Evolutionary conservation across 2,888 invertebrate species (phyloP).

Genomic region (Cheilosia grossa): DNA sequence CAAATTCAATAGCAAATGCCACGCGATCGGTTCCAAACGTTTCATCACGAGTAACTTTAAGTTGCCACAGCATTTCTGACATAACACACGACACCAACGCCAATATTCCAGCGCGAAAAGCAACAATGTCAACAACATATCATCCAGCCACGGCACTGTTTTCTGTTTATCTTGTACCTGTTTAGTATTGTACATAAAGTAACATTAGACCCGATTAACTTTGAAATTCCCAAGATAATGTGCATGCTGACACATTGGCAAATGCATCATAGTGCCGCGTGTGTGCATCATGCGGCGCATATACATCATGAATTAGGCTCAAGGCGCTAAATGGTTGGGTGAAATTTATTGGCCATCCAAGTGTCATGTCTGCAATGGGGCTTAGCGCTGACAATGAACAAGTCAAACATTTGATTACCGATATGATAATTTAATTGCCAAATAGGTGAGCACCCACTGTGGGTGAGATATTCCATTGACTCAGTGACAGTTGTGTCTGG

Average conservation of each 20-base stretch:
- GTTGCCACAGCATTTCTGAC: constrained; percentile 31
- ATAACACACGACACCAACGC: constrained; percentile 5
- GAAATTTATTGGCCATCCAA: constrained; percentile 49
- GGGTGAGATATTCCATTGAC: constrained; percentile 12
- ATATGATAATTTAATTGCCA: constrained; percentile 57
- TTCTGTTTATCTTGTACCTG: neutral
- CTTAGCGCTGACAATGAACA: constrained; percentile 41
- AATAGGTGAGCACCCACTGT: constrained; percentile 10
- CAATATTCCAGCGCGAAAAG: neutral
- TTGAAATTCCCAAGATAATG: constrained; percentile 1
- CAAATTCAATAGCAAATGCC: constrained; percentile 11
- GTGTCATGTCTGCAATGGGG: constrained; percentile 36
- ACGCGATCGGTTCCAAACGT: constrained; percentile 18
- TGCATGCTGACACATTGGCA: constrained; percentile 7
- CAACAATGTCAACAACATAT: neutral
- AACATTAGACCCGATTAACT: neutral
- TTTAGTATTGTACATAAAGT: neutral
- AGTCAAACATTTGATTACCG: constrained; percentile 44
- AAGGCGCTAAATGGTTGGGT: constrained; percentile 42
- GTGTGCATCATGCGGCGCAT: neutral
- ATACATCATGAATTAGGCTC: constrained; percentile 50
- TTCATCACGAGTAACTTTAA: constrained; percentile 22
- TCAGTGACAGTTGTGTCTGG: neutral
- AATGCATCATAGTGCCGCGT: constrained; percentile 33
- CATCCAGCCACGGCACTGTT: neutral